phyloP scores from a whole-genome alignment of 2,888 invertebrate genomes.

The Gasteruption jaculator region DNA sequence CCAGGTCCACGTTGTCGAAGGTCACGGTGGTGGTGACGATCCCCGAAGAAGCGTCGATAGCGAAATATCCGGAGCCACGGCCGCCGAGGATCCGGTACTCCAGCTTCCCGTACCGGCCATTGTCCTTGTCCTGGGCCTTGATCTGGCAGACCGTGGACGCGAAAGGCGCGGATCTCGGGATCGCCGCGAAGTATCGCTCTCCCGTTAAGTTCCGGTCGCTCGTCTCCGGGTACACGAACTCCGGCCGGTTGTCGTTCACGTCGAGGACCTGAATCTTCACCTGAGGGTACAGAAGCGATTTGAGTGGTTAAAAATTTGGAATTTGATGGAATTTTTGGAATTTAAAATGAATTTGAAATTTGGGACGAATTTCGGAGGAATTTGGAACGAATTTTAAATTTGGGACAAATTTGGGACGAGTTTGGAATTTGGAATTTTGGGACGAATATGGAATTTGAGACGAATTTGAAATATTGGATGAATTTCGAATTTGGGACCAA shows the following conservation, averaged over 20 bases:
- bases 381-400: too few relatives aligned
- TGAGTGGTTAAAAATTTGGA: not conserved
- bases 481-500: too few relatives aligned
- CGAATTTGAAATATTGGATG: too few relatives aligned
- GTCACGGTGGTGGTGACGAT: constrained; percentile 70
- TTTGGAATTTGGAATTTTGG: too few relatives aligned
- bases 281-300: constrained; percentile 32
- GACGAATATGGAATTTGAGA: too few relatives aligned
- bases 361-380: too few relatives aligned
- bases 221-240: constrained; percentile 69
- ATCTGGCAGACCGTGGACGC: constrained; percentile 76
- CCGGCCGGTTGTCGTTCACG: constrained; percentile 85
- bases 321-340: too few relatives aligned
- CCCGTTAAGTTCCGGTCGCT: constrained; percentile 55
- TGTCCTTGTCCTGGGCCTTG: constrained; percentile 82
- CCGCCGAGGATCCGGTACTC: constrained; percentile 62
- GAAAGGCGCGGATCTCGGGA: constrained; percentile 69
- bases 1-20: constrained; percentile 63
- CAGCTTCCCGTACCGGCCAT: constrained; percentile 76
- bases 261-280: constrained; percentile 80
- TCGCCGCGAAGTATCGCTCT: constrained; percentile 75
- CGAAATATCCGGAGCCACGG: constrained; percentile 63
- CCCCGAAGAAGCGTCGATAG: constrained; percentile 70
- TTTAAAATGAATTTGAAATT: too few relatives aligned
- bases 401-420: too few relatives aligned